A percentile compares a stretch with the other conserved stretches of the same genome.
Evolutionary conservation across 1,140 invertebrate species (phyloP).

Genomic region (Drosophila elegans): DNA sequence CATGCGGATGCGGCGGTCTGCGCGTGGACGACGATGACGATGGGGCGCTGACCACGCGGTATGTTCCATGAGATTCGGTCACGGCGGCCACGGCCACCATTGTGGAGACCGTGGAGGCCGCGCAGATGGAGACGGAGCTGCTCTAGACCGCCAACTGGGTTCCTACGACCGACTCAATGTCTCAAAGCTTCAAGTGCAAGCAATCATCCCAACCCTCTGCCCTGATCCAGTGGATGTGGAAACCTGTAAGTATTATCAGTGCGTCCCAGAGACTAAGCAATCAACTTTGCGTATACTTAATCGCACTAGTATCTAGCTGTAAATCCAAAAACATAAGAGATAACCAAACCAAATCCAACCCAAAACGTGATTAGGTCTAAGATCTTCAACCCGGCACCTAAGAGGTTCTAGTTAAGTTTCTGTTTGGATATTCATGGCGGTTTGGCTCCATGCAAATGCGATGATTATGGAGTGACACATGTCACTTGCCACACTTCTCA

Average conservation of each 20-base stretch:
- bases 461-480: conserved; percentile 57
- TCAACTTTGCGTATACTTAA: conserved; percentile 74
- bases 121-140: conserved; percentile 77
- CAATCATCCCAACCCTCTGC: conserved; percentile 25
- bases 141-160: conserved; percentile 62
- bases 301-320: conserved; percentile 52
- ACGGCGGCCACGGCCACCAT: conserved; percentile 76
- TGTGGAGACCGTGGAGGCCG: conserved; percentile 75
- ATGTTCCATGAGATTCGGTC: conserved; percentile 83
- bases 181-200: conserved; percentile 15
- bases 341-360: conserved; percentile 27
- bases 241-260: conserved; percentile 76
- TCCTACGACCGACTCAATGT: conserved; percentile 47
- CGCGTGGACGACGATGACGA: conserved; percentile 70
- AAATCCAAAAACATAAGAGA: conserved; percentile 21
- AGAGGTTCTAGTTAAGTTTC: conserved; percentile 73
- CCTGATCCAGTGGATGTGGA: conserved; percentile 12
- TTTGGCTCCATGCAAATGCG: conserved; percentile 51
- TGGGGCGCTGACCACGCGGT: conserved; percentile 72
- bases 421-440: conserved; percentile 53
- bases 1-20: conserved; percentile 52
- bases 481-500: conserved; percentile 47
- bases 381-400: conserved; percentile 63
- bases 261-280: conserved; percentile 57
- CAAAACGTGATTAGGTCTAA: conserved; percentile 79